Conservation (phyloP, 2,797 vertebrate genomes). For the Vultur gryphus region DNA sequence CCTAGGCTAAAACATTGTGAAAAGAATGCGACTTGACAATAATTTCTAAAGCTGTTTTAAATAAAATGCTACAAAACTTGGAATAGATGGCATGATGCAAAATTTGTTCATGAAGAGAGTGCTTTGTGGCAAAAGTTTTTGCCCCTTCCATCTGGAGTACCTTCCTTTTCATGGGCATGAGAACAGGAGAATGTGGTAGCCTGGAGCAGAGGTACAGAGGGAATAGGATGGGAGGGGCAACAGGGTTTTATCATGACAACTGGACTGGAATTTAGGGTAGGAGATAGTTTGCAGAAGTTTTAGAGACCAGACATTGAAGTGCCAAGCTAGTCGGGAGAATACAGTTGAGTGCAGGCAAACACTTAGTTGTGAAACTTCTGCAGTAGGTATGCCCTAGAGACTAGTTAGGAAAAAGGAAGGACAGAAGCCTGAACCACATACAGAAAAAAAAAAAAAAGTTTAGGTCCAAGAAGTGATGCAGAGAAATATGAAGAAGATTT, state of each 20-base stretch:
- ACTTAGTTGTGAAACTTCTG: neutral
- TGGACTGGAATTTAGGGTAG: neutral
- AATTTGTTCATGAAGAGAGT: neutral
- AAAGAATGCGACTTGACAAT: constrained; percentile 28
- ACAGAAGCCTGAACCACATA: neutral
- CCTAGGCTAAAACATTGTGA: constrained; percentile 16
- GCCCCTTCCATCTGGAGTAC: neutral
- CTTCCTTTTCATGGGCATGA: neutral
- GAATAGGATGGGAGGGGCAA: neutral
- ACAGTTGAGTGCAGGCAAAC: neutral
- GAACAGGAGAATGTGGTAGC: neutral
- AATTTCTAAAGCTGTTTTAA: constrained; percentile 34
- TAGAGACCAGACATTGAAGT: neutral
- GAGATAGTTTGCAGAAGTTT: neutral
- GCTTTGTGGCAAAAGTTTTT: neutral
- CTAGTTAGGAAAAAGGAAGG: neutral
- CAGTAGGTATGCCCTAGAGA: neutral
- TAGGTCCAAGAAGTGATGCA: neutral
- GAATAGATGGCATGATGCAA: neutral
- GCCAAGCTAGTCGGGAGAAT: neutral
- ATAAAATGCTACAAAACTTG: constrained; percentile 18
- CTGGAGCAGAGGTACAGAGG: neutral
- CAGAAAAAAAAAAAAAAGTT: neutral
- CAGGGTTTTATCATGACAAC: neutral
- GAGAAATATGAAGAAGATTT: neutral